phyloP scores from a whole-genome alignment of 2,888 invertebrate species.

The Sylvicola cinctus region DNA sequence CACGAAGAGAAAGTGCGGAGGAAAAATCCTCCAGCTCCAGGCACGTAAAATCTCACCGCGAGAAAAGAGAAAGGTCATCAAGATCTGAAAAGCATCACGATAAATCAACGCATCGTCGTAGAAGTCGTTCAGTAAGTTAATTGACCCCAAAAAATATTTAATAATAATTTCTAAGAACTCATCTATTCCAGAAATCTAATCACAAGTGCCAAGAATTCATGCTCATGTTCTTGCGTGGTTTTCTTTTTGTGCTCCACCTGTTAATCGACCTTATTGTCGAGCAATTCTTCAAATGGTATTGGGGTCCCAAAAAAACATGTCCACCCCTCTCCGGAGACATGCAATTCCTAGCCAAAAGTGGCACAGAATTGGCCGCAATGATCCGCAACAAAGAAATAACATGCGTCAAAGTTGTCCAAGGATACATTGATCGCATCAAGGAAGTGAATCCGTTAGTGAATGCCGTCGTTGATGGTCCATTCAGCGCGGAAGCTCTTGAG shows the following conservation, averaged over 20 bases:
- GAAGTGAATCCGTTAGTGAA: constrained; percentile 55
- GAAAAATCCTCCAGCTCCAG: background rate
- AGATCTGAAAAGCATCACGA: background rate
- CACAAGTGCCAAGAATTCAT: background rate
- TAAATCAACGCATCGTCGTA: background rate
- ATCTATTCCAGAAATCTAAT: background rate
- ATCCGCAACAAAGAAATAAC: constrained; percentile 42
- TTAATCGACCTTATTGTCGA: constrained; percentile 9
- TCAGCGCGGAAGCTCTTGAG: constrained; percentile 47
- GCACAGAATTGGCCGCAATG: constrained; percentile 39
- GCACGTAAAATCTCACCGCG: background rate
- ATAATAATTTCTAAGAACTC: background rate
- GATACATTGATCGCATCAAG: constrained; percentile 58
- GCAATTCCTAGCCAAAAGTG: constrained; percentile 35
- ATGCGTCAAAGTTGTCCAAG: constrained; percentile 44
- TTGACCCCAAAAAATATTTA: background rate
- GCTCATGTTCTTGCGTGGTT: background rate
- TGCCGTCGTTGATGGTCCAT: constrained; percentile 66
- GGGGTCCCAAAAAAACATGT: constrained; percentile 15
- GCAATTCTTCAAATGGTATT: constrained; percentile 16
- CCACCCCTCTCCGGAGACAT: constrained; percentile 13
- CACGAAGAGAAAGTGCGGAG: too few species aligned
- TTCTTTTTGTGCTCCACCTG: background rate
- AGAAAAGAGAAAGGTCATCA: background rate
- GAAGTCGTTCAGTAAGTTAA: background rate